A percentile compares a stretch with the other conserved stretches of the same genome.
Conservation (phyloP, 2,888 invertebrate genomes). For the Empis livida region DNA sequence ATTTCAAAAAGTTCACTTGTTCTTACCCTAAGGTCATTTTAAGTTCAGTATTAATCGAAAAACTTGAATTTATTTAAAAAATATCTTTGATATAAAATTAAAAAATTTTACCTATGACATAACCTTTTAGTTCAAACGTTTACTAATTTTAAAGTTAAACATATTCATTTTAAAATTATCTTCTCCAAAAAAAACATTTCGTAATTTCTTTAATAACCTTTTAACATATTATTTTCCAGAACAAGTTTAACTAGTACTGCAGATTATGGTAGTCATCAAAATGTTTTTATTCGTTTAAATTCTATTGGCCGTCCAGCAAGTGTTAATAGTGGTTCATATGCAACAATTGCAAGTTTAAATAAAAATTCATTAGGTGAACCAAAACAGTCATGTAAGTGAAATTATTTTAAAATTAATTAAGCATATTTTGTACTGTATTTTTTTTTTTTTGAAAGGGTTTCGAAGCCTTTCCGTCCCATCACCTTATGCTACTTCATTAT, state of each 20-base stretch:
- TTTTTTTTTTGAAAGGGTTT: conserved; percentile 12
- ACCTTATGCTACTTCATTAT: conserved; percentile 49
- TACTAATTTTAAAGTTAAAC: too few species aligned
- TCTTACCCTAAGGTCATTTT: too few species aligned
- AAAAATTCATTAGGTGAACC: conserved; percentile 42
- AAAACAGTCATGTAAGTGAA: conserved; percentile 14
- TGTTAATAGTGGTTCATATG: conserved; percentile 57
- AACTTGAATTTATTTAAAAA: too few species aligned
- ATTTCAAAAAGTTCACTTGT: too few species aligned
- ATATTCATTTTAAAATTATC: too few species aligned
- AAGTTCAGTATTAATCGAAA: too few species aligned
- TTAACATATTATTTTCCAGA: too few species aligned
- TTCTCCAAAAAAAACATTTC: too few species aligned
- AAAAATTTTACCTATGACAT: too few species aligned
- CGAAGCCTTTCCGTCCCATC: conserved; percentile 37
- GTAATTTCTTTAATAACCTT: too few species aligned
- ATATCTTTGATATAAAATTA: too few species aligned
- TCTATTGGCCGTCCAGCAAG: conserved; percentile 51
- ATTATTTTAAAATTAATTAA: not conserved
- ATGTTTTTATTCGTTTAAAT: conserved; percentile 53
- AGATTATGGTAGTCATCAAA: conserved; percentile 53
- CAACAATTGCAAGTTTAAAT: conserved; percentile 63
- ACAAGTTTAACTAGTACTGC: conserved; percentile 53
- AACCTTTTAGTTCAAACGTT: too few species aligned
- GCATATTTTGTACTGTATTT: conserved; percentile 10